Percentiles rank a stretch among this genome's conserved stretches.
Conservation (phyloP, 2,113 vertebrate species). For the human (Homo sapiens) region DNA sequence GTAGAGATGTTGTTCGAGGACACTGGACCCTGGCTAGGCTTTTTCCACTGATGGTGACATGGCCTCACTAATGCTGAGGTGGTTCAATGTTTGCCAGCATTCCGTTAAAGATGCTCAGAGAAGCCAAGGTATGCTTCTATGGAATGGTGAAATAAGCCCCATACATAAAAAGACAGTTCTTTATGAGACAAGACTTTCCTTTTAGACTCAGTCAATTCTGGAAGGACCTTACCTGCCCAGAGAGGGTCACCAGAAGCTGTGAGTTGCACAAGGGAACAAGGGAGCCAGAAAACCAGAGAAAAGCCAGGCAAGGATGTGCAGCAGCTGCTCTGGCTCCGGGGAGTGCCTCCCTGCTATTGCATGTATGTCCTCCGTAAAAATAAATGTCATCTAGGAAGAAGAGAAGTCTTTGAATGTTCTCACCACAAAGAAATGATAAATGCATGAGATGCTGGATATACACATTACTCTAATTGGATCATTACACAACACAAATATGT, state of each 20-base stretch:
- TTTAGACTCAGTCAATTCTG: neutral
- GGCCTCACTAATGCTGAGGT: neutral
- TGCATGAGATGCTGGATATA: neutral
- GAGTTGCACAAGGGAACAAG: neutral
- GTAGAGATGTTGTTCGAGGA: neutral
- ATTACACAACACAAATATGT: neutral
- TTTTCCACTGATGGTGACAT: too few species aligned
- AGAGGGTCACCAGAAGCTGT: neutral
- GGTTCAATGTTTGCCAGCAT: neutral
- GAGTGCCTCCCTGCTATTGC: neutral
- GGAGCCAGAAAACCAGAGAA: neutral
- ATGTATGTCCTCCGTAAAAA: neutral
- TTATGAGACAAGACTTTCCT: neutral
- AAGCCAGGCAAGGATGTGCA: neutral
- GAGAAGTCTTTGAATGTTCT: neutral
- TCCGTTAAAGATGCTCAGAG: neutral
- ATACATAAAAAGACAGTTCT: neutral
- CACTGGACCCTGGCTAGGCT: too few species aligned
- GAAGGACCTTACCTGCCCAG: neutral
- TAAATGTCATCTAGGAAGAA: neutral
- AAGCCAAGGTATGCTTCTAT: neutral
- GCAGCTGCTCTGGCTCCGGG: neutral
- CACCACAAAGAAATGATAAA: neutral
- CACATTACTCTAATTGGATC: neutral
- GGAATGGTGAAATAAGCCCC: neutral